Percentiles rank a stretch among this genome's conserved stretches.
phyloP scores from a whole-genome alignment of 1,140 invertebrate species.

The Spodoptera litura region DNA sequence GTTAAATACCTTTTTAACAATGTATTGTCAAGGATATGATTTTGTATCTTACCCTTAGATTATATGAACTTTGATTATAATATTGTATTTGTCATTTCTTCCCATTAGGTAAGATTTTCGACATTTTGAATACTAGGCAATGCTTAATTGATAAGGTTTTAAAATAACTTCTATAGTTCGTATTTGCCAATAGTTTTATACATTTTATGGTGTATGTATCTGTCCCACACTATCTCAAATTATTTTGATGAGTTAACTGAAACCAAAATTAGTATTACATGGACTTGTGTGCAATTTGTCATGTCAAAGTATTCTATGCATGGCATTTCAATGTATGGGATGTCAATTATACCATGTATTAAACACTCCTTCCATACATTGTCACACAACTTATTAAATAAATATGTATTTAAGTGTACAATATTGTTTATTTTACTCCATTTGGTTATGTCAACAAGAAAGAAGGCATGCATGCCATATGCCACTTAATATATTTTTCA shows the following conservation, averaged over 20 bases:
- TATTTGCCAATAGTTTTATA: constrained; percentile 22
- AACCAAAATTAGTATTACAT: constrained; percentile 53
- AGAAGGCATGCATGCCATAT: constrained; percentile 1
- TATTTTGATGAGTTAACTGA: constrained; percentile 39
- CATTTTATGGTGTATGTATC: constrained; percentile 17
- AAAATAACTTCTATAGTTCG: constrained; percentile 13
- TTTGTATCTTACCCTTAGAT: constrained; percentile 31
- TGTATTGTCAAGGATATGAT: constrained; percentile 27
- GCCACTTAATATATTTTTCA: not conserved
- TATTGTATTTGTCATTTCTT: constrained; percentile 42
- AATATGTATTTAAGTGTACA: constrained; percentile 41
- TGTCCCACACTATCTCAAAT: constrained; percentile 24
- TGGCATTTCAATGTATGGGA: constrained; percentile 61
- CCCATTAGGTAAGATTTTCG: constrained; percentile 25
- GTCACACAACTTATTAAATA: constrained; percentile 52
- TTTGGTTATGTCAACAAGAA: constrained; percentile 1
- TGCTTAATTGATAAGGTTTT: constrained; percentile 32
- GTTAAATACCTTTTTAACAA: constrained; percentile 31
- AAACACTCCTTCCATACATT: constrained; percentile 60
- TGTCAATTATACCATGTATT: constrained; percentile 48
- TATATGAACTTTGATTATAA: constrained; percentile 36
- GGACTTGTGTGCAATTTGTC: constrained; percentile 47
- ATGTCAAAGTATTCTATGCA: constrained; percentile 16
- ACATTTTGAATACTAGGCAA: constrained; percentile 33
- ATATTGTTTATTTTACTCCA: constrained; percentile 36